phyloP scores from a whole-genome alignment of 2,113 vertebrate species.

The Equus quagga region DNA sequence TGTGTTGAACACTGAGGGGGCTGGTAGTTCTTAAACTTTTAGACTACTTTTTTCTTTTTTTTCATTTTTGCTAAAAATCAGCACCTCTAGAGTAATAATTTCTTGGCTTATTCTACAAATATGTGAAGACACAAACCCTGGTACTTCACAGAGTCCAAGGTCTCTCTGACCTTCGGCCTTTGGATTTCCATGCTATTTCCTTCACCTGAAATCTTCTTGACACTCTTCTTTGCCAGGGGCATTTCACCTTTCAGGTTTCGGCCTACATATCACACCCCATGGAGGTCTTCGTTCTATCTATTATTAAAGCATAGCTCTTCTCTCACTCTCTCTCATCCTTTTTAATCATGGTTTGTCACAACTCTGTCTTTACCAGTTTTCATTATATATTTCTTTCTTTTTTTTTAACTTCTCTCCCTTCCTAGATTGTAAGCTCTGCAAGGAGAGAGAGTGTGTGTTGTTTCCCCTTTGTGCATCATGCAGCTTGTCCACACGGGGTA shows the following conservation, averaged over 20 bases:
- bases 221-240: neutral
- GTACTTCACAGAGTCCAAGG: neutral
- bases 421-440: neutral
- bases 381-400: neutral
- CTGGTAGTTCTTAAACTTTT: neutral
- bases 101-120: neutral
- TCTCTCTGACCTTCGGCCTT: neutral
- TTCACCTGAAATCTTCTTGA: neutral
- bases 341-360: neutral
- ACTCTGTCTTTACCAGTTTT: neutral
- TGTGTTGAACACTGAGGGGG: neutral
- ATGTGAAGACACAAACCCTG: neutral
- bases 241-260: neutral
- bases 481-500: neutral
- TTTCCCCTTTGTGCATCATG: neutral
- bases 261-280: neutral
- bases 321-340: neutral
- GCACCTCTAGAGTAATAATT: neutral
- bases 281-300: neutral
- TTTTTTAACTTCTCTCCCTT: neutral
- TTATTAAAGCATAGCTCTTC: neutral
- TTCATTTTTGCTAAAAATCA: neutral
- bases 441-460: neutral
- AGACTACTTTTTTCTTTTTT: neutral
- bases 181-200: accelerated